A percentile compares a stretch with the other conserved stretches of the same genome.
Evolutionary conservation across 2,797 vertebrate species (phyloP).

Genomic region (Protonibea diacanthus): DNA sequence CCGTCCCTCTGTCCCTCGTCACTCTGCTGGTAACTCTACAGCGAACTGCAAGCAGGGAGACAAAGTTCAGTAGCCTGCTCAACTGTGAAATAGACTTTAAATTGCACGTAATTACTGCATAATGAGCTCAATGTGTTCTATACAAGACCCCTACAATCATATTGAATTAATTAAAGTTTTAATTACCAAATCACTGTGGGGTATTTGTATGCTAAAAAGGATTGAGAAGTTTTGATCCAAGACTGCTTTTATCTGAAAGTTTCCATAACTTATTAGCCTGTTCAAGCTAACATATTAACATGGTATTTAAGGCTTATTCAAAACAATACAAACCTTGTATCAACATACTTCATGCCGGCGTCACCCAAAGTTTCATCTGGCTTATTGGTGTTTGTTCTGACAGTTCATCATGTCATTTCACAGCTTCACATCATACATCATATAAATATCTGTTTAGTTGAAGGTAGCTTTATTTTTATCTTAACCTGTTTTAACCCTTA

Average conservation of each 20-base stretch:
- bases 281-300: neutral
- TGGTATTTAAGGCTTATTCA: neutral
- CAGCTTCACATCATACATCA: too few relatives aligned
- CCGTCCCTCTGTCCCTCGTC: conserved; percentile 29
- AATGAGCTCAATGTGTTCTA: conserved; percentile 77
- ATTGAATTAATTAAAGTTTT: conserved; percentile 80
- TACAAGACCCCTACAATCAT: conserved; percentile 71
- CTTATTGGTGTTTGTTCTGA: too few relatives aligned
- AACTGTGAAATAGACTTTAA: conserved; percentile 86
- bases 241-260: conserved; percentile 14
- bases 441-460: neutral
- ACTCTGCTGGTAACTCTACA: conserved; percentile 60
- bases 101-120: conserved; percentile 81
- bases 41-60: conserved; percentile 46
- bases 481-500: neutral
- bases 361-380: too few relatives aligned
- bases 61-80: conserved; percentile 76
- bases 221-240: conserved; percentile 54
- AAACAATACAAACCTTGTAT: neutral
- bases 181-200: conserved; percentile 75
- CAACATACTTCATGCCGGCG: neutral
- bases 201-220: conserved; percentile 66
- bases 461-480: neutral
- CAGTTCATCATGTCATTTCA: neutral
- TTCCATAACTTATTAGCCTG: neutral